Evolutionary conservation across 1,140 invertebrate species (phyloP).

Genomic region (Hyles vespertilio): DNA sequence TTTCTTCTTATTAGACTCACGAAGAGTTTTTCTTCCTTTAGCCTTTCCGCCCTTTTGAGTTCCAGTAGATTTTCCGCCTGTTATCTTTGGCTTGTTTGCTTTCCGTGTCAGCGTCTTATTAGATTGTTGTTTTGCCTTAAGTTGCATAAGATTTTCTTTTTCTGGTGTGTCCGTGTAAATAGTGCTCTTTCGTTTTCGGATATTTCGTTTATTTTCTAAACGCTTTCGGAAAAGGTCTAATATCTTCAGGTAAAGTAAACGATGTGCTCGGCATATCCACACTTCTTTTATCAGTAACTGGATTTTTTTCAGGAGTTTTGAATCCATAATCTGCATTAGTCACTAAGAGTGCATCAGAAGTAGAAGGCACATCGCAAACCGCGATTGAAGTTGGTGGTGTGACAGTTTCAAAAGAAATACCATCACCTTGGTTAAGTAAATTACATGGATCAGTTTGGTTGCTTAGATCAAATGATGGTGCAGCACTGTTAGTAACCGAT

Average conservation of each 20-base stretch:
- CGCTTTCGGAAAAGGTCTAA: conserved; percentile 9
- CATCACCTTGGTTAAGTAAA: not conserved
- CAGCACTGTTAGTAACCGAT: not conserved
- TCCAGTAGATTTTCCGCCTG: not conserved
- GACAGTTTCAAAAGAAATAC: not conserved
- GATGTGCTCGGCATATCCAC: no score
- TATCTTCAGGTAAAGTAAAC: conserved; percentile 3
- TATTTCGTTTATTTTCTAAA: conserved; percentile 1
- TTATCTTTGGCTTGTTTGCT: not conserved
- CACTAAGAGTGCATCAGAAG: conserved; percentile 5
- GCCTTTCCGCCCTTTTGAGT: no score
- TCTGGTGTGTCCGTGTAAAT: conserved; percentile 8
- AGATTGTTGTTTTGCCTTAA: conserved; percentile 4
- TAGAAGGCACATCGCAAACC: not conserved
- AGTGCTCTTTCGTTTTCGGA: conserved; percentile 1
- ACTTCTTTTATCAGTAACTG: no score
- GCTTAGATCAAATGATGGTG: not conserved
- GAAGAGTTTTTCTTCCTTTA: no score
- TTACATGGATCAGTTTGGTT: not conserved
- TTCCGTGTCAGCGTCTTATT: conserved; percentile 10
- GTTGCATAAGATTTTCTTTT: conserved; percentile 2
- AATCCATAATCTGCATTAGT: no score
- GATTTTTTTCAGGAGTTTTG: no score
- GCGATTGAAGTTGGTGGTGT: not conserved
- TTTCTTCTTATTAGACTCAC: no score